These are phyloP conservation scores for Lamellibrachia columna DNA, from an alignment of 2,888 invertebrate genomes.

Conservation along the genomic window DNA sequence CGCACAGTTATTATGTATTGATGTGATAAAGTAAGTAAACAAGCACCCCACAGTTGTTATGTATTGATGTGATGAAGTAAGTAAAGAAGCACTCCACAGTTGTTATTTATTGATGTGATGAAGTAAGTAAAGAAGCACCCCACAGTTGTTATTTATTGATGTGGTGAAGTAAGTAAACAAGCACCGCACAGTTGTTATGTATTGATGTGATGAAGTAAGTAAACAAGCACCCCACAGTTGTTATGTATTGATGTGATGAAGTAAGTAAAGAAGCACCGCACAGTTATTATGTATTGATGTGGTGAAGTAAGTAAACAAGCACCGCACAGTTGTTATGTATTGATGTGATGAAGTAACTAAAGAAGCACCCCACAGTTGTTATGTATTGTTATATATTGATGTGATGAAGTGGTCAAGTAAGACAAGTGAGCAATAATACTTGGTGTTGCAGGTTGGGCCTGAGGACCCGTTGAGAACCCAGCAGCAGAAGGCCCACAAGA, in stretches of 20 bases:
- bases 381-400: background rate
- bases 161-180: no score
- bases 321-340: background rate
- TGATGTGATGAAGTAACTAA: background rate
- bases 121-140: no score
- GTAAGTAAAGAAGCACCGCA: background rate
- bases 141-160: no score
- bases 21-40: background rate
- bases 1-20: background rate
- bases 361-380: background rate
- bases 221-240: no score
- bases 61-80: background rate
- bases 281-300: background rate
- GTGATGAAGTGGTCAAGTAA: no score
- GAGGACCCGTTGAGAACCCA: slow-evolving; percentile 91
- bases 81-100: no score
- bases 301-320: slow-evolving; percentile 53
- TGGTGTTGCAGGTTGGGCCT: slow-evolving; percentile 76
- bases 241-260: background rate
- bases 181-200: no score
- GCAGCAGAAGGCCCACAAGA: slow-evolving; percentile 86
- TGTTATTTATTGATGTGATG: no score
- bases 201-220: no score
- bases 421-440: background rate
- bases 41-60: background rate